Conservation (phyloP, 2,888 invertebrate species). For the Lucinisca nassula region DNA sequence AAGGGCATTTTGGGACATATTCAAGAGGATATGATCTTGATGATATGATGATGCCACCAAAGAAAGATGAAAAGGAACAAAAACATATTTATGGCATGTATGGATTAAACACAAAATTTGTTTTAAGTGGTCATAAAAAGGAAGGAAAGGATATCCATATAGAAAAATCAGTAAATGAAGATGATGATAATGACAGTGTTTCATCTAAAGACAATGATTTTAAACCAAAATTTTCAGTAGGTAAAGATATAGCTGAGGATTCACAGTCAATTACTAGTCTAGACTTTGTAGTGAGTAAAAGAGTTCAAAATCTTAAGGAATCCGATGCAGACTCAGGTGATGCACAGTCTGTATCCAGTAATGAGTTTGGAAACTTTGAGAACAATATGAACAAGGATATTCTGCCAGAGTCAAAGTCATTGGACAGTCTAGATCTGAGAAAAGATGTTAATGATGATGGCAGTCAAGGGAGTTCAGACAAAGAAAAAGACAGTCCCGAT, state of each 20-base stretch:
- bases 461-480: conserved; percentile 55
- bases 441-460: conserved; percentile 27
- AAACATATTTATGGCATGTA: conserved; percentile 68
- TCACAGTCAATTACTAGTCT: conserved; percentile 86
- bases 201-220: conserved; percentile 70
- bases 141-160: not conserved
- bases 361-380: conserved; percentile 76
- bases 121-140: conserved; percentile 56
- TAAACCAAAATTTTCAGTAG: conserved; percentile 48
- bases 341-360: conserved; percentile 81
- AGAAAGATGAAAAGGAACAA: conserved; percentile 38
- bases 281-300: conserved; percentile 78
- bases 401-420: conserved; percentile 81
- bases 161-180: conserved; percentile 33
- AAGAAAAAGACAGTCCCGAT: conserved; percentile 33
- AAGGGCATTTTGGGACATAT: conserved; percentile 68
- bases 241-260: conserved; percentile 76
- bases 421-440: conserved; percentile 85
- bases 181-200: conserved; percentile 68
- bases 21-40: conserved; percentile 82
- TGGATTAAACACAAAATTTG: conserved; percentile 60
- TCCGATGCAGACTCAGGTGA: conserved; percentile 72
- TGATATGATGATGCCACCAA: conserved; percentile 70
- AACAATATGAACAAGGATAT: conserved; percentile 42
- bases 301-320: conserved; percentile 60